A percentile compares a stretch with the other conserved stretches of the same genome.
Conservation (phyloP, 2,113 vertebrate genomes). For the Ciconia stormi region DNA sequence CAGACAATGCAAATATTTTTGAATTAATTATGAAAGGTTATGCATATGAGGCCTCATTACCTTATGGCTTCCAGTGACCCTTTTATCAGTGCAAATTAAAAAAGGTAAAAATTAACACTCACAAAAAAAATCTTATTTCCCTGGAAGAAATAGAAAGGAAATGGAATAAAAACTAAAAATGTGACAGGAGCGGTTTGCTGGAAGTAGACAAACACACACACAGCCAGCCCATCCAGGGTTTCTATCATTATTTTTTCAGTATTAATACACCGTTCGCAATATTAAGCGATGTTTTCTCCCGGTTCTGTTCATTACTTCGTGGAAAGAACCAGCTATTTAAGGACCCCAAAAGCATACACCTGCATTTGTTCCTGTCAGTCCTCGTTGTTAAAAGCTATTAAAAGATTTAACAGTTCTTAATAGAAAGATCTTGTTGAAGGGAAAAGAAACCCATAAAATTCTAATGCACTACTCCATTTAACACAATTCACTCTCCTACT, state of each 20-base stretch:
- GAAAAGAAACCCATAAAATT: conserved; percentile 50
- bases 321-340: not conserved
- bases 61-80: not conserved
- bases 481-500: conserved; percentile 12
- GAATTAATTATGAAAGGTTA: conserved; percentile 48
- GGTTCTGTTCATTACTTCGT: not conserved
- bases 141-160: not conserved
- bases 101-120: not conserved
- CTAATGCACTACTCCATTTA: conserved; percentile 31
- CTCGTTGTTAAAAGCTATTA: conserved; percentile 19
- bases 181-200: not conserved
- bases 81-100: conserved; percentile 3
- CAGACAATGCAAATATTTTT: conserved; percentile 40
- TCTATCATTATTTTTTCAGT: not conserved
- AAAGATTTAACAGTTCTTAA: conserved; percentile 51
- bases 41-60: conserved; percentile 4
- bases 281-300: not conserved
- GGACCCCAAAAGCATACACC: not conserved
- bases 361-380: not conserved
- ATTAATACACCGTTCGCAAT: not conserved
- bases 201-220: not conserved
- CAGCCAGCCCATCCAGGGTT: not conserved
- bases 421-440: conserved; percentile 39
- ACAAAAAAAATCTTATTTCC: not conserved
- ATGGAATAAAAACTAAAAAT: conserved; percentile 19